Base-by-base conservation (phyloP, 2,113 vertebrate genomes). In the Tetraodon nigroviridis region DNA sequence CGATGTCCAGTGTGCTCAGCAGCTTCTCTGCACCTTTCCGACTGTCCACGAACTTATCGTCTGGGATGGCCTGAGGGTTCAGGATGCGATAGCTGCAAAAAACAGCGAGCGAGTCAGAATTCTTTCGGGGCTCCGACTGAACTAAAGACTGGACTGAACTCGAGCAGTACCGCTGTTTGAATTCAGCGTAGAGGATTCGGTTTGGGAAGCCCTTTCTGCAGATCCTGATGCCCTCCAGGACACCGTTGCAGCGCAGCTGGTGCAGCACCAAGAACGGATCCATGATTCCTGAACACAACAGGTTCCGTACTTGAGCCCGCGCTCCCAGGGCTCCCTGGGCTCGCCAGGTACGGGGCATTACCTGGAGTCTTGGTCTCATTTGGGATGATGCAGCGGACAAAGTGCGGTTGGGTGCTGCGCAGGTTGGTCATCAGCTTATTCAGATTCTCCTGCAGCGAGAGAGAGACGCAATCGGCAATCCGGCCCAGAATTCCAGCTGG, bases 351-450 rank as follows among this genome's bases (percentile, higher is more conserved):
- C n/a, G 1, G 6, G 29, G 56, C 20, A 29, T 29, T 55, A 80
- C 96, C 95, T 91, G 94, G 93, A 56, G 93, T 96, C 88, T 97
- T 98, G 51, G 91, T 93, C 88, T 98, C 94, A 1, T 98, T 98
- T 12, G 94, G 95, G 73, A 98, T 95, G 75, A 98, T 93, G 83
- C 95, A 97, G 55, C 94, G 92, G 11, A 98, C 95, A 16, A 97
- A 97, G 82, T 97, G 95, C 41, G 95, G 95, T 86, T 96, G 94
- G 0, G 94, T 97, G 82, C 93, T 92, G 61, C 93, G 89, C 51
- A 98, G 90, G 78, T 96, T 97, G 60, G 94, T 95, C 95, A 97
- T 96, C 89, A 96, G 89, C 86, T 96, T 97, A 85, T 96, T 95
- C 73, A 97, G 92, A 70, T 97, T 98, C 86, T 97, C 95, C 94